phyloP scores from a whole-genome alignment of 2,113 vertebrate genomes.

The Sylvietta virens region DNA sequence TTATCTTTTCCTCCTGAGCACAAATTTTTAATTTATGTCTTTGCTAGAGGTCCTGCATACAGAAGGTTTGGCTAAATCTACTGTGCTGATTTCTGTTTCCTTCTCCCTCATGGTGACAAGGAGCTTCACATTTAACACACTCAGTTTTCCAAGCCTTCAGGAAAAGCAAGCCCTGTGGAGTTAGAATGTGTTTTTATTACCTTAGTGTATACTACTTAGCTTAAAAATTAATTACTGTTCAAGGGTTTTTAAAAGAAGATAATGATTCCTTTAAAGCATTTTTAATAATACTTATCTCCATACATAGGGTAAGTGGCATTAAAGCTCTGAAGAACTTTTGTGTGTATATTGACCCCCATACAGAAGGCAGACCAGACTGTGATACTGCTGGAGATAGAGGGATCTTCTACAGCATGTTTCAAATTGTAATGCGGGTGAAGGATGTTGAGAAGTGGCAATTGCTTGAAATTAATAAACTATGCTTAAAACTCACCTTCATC shows the following conservation, averaged over 20 bases:
- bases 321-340: constrained; percentile 64
- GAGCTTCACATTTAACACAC: background rate
- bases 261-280: background rate
- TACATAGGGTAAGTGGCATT: constrained; percentile 75
- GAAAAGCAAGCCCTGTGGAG: background rate
- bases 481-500: background rate
- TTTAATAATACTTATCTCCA: constrained; percentile 67
- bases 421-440: background rate
- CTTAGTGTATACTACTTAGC: background rate
- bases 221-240: background rate
- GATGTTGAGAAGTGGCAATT: background rate
- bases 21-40: background rate
- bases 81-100: background rate
- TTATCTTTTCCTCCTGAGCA: background rate
- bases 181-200: background rate
- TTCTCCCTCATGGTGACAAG: background rate
- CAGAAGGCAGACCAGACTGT: constrained; percentile 52
- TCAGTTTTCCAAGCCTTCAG: background rate
- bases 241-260: background rate
- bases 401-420: background rate
- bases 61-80: background rate
- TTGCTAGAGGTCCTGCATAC: background rate
- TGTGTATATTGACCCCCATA: constrained; percentile 41
- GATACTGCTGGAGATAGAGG: constrained; percentile 1
- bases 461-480: constrained; percentile 59